These are phyloP conservation scores for Leptinotarsa peninsularis DNA, from an alignment of 2,888 invertebrate species.

Conservation along the genomic window DNA sequence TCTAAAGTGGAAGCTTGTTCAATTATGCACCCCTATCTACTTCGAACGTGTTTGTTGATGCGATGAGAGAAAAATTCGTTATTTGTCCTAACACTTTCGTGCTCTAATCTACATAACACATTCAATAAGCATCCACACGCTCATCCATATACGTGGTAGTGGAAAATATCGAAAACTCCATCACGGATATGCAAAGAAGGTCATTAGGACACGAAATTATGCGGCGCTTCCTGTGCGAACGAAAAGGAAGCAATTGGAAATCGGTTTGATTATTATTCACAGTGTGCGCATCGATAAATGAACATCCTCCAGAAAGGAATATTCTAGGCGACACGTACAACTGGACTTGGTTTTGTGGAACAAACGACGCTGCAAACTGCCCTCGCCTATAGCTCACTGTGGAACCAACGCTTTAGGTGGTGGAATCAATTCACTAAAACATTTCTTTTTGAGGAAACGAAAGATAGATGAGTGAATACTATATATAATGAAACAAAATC, in stretches of 20 bases:
- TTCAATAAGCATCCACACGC: background rate
- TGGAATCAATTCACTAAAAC: background rate
- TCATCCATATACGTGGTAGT: background rate
- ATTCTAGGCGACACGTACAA: conserved; percentile 48
- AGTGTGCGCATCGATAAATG: conserved; percentile 46
- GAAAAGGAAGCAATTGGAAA: conserved; percentile 36
- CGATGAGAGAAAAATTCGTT: background rate
- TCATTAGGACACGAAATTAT: conserved; percentile 22
- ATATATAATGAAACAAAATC: too few relatives aligned
- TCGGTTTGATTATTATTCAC: conserved; percentile 47
- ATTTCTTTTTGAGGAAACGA: background rate
- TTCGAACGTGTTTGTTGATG: background rate
- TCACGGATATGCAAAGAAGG: background rate
- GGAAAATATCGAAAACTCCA: background rate
- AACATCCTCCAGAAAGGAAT: conserved; percentile 45
- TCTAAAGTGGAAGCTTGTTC: background rate
- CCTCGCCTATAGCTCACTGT: background rate
- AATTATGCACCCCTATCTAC: background rate
- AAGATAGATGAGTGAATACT: background rate
- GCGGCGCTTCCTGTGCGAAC: conserved; percentile 8
- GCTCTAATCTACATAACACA: background rate
- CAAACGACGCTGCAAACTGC: background rate
- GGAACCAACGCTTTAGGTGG: background rate
- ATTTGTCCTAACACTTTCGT: background rate
- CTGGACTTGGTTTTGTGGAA: conserved; percentile 47